Evolutionary conservation across 37 sponge, comb jelly and placozoan species (phyloP).

Genomic region (Halichondria panicea): DNA sequence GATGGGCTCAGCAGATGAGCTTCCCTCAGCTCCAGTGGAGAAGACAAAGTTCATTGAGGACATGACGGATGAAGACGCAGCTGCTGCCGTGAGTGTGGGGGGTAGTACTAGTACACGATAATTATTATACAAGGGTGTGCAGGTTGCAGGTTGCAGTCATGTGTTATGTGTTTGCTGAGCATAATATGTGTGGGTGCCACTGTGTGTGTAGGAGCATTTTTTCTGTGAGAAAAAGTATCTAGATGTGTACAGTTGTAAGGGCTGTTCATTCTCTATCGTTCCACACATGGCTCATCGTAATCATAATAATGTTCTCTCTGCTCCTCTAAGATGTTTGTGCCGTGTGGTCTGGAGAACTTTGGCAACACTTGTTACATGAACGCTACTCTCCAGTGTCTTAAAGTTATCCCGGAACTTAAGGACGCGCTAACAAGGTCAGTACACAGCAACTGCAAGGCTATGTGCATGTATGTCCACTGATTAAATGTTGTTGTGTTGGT

Average conservation of each 20-base stretch:
- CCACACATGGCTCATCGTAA: background rate
- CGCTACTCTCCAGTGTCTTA: constrained; percentile 95
- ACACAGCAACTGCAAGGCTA: too few relatives aligned
- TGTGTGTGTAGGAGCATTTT: constrained; percentile 11
- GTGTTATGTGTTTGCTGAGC: too few relatives aligned
- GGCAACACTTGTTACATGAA: constrained; percentile 99
- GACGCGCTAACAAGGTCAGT: constrained; percentile 35
- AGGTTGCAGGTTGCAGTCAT: too few relatives aligned
- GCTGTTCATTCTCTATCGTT: background rate
- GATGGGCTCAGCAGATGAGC: constrained; percentile 88
- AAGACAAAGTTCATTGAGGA: constrained; percentile 88
- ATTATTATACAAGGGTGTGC: too few relatives aligned
- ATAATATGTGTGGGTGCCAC: constrained; percentile 1
- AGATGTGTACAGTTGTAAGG: background rate
- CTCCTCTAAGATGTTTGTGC: constrained; percentile 62
- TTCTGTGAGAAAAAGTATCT: background rate
- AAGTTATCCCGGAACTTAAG: constrained; percentile 88
- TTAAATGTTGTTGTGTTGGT: too few relatives aligned
- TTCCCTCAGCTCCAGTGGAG: constrained; percentile 79
- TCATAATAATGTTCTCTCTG: background rate
- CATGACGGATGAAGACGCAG: constrained; percentile 86
- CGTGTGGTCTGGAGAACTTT: constrained; percentile 88
- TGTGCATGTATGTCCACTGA: too few relatives aligned
- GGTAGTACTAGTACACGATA: too few relatives aligned
- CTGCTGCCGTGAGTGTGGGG: constrained; percentile 65